Conservation (phyloP, 1,140 invertebrate genomes). For the Chironomus tepperi region DNA sequence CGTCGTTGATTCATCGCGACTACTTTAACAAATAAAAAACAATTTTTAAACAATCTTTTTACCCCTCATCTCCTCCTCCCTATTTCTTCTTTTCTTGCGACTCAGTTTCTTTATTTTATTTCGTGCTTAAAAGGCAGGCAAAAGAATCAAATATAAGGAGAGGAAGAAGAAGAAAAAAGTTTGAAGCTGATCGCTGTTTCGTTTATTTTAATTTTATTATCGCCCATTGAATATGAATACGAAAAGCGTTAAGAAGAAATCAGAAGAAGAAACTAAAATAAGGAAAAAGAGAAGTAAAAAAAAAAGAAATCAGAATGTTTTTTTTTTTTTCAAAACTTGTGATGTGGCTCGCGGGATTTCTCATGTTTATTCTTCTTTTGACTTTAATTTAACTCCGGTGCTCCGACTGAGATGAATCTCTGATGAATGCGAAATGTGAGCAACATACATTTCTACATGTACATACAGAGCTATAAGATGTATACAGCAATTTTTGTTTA, state of each 20-base stretch:
- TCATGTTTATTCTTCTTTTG: conserved; percentile 11
- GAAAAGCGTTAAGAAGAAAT: conserved; percentile 17
- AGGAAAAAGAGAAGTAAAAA: too few relatives aligned
- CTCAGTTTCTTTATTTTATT: background rate
- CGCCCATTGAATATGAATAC: conserved; percentile 13
- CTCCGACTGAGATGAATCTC: background rate
- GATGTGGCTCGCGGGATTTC: conserved; percentile 23
- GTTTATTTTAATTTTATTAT: conserved; percentile 23
- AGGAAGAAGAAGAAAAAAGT: background rate
- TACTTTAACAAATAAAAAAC: conserved; percentile 3
- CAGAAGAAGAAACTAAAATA: background rate
- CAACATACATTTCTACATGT: background rate
- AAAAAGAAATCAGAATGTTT: background rate
- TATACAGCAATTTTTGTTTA: conserved; percentile 6
- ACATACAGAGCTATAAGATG: background rate
- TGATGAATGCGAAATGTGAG: conserved; percentile 7
- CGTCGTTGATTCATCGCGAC: background rate
- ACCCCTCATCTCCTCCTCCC: background rate
- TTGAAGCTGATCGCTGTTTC: background rate
- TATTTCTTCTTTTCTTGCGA: background rate
- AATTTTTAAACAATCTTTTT: background rate
- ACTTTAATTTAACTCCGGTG: background rate
- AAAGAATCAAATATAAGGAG: background rate
- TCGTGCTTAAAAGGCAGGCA: background rate
- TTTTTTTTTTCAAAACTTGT: background rate